Percentiles rank a stretch among this genome's conserved stretches.
Conservation (phyloP, 2,797 vertebrate species). For the Danio kyathit region DNA sequence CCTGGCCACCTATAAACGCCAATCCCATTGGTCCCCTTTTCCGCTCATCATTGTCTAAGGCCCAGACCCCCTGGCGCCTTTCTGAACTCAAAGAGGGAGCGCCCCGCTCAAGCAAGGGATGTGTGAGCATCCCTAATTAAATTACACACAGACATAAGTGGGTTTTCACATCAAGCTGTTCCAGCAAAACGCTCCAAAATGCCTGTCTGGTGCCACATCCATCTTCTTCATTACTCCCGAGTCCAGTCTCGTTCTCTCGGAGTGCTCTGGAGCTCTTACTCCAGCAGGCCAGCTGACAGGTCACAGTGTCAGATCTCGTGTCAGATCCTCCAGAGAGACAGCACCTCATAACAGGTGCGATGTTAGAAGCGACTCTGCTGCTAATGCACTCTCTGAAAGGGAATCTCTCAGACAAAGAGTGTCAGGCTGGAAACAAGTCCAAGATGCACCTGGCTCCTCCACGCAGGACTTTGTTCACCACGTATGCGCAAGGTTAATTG, state of each 20-base stretch:
- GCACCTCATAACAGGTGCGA: conserved; percentile 71
- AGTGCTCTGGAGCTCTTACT: conserved; percentile 35
- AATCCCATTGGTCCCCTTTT: conserved; percentile 38
- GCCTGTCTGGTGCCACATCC: conserved; percentile 66
- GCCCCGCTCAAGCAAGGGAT: conserved; percentile 63
- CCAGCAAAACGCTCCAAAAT: conserved; percentile 72
- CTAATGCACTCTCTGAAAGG: conserved; percentile 66
- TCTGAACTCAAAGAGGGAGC: conserved; percentile 58
- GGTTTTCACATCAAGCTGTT: conserved; percentile 76
- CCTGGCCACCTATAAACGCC: conserved; percentile 17
- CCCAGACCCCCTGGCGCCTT: conserved; percentile 71
- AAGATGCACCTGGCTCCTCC: conserved; percentile 51
- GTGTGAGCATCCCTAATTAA: conserved; percentile 74
- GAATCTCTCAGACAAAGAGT: conserved; percentile 45
- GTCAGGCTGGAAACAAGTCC: conserved; percentile 16
- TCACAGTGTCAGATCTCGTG: conserved; percentile 59
- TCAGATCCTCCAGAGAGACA: conserved; percentile 59
- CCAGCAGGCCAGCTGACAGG: conserved; percentile 56
- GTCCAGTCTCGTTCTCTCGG: conserved; percentile 6
- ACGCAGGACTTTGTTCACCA: conserved; percentile 71
- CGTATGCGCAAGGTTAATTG: conserved; percentile 82
- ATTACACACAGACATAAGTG: conserved; percentile 77
- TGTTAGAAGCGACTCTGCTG: conserved; percentile 62
- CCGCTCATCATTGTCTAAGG: conserved; percentile 29
- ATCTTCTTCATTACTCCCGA: conserved; percentile 72